Evolutionary conservation across 2,113 vertebrate species (phyloP), one percentile per base, ranked within the genome.

Genomic region (Chunga burmeisteri): DNA sequence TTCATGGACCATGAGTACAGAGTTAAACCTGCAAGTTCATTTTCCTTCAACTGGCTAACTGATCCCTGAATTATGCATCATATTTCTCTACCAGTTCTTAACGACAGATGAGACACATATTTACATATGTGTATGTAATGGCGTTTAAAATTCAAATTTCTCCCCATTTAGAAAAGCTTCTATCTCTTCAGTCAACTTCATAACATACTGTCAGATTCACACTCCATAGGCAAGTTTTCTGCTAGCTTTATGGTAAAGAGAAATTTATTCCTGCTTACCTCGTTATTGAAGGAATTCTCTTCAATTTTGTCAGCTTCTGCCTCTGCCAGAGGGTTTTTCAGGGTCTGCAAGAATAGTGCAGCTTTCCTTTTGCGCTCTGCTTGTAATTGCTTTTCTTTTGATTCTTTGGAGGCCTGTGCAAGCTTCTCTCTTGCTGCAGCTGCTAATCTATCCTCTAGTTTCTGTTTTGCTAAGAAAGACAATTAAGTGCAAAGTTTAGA

Each of bases 351-450:
- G 94, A 99, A 99, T 44, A 99, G 97, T 1, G 99, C 99, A 0
- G 99, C 99, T 93, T 99, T 99, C 97, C 99, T 98, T 93, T 99
- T 99, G 65, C 99, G 98, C 94, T 99, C 99, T 0, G 99, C 99
- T 95, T 99, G 99, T 10, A 99, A 98, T 96, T 99, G 99, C 95
- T 99, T 99, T 96, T 99, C 99, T 94, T 99, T 99, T 5, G 99
- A 99, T 94, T 99, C 99, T 97, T 99, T 99, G 50, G 99, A 99
- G 4, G 99, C 99, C 96, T 99, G 99, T 53, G 99, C 99, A 81
- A 99, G 98, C 96, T 99, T 99, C 88, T 99, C 99, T 72, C 99
- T 97, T 46, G 99, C 99, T 19, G 99, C 99, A n/a, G 99, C 99
- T 7, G 99, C 99, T 26, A 99, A 98, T n/a, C 99, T 98, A 82